Evolutionary conservation across 2,888 invertebrate genomes (phyloP).

Genomic region (Strigamia crassipes): DNA sequence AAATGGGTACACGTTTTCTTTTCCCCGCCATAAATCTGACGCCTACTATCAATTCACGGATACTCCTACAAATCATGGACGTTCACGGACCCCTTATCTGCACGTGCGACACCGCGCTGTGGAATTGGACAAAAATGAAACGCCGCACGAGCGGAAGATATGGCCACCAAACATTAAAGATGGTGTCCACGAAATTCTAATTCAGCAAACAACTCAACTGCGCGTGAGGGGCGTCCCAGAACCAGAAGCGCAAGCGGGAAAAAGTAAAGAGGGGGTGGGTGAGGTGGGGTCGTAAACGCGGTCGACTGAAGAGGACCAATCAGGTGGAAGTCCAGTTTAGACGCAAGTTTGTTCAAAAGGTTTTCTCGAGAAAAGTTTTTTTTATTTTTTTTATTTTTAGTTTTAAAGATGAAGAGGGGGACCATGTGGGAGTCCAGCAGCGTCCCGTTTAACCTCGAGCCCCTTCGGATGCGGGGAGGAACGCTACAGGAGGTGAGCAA

Average conservation of each 20-base stretch:
- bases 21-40: constrained; percentile 37
- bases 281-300: not conserved
- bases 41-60: constrained; percentile 23
- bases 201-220: constrained; percentile 25
- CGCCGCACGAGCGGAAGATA: constrained; percentile 27
- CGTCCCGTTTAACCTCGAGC: constrained; percentile 30
- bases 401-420: not conserved
- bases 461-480: not conserved
- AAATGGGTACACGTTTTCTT: not conserved
- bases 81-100: constrained; percentile 8
- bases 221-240: constrained; percentile 25
- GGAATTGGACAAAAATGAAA: constrained; percentile 23
- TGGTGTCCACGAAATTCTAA: constrained; percentile 26
- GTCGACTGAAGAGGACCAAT: constrained; percentile 23
- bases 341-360: constrained; percentile 19
- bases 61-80: constrained; percentile 26
- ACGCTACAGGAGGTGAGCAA: constrained; percentile 14
- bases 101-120: constrained; percentile 22
- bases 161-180: constrained; percentile 30
- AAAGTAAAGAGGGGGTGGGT: not conserved
- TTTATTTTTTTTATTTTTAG: not conserved
- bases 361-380: constrained; percentile 15
- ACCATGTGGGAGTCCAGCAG: not conserved
- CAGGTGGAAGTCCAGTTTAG: constrained; percentile 26
- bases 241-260: not conserved